Percentiles rank a stretch among this genome's conserved stretches.
phyloP scores from a whole-genome alignment of 1,140 invertebrate genomes.

The Telenomus remus region DNA sequence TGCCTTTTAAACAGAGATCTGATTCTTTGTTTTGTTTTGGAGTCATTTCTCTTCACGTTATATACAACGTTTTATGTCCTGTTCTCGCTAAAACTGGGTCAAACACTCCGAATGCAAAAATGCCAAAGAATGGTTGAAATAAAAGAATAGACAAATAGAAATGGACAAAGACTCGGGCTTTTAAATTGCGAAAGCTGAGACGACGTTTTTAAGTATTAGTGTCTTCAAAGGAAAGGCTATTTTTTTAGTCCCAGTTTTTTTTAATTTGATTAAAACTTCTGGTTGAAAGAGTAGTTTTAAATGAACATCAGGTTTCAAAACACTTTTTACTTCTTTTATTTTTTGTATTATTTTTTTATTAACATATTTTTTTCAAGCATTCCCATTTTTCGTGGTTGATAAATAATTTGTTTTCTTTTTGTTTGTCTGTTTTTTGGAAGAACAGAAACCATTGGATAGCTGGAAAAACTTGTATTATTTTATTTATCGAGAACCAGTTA shows the following conservation, averaged over 20 bases:
- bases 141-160: slow-evolving; percentile 30
- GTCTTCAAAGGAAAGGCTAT: no score
- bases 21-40: slow-evolving; percentile 34
- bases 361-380: no score
- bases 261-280: no score
- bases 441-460: not conserved
- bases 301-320: no score
- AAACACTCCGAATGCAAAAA: slow-evolving; percentile 37
- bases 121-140: slow-evolving; percentile 16
- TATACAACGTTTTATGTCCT: slow-evolving; percentile 33
- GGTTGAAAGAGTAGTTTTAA: no score
- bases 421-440: not conserved
- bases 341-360: no score
- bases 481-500: no score
- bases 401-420: no score
- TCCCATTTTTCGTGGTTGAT: no score
- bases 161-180: not conserved
- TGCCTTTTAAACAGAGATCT: slow-evolving; percentile 31
- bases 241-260: no score
- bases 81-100: slow-evolving; percentile 38
- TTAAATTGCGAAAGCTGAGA: slow-evolving; percentile 9
- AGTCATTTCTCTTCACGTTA: slow-evolving; percentile 22
- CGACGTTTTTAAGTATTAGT: not conserved
- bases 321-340: no score
- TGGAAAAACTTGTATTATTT: no score